Conservation (phyloP, 2,888 invertebrate species). For the Camptogramma bilineatum region DNA sequence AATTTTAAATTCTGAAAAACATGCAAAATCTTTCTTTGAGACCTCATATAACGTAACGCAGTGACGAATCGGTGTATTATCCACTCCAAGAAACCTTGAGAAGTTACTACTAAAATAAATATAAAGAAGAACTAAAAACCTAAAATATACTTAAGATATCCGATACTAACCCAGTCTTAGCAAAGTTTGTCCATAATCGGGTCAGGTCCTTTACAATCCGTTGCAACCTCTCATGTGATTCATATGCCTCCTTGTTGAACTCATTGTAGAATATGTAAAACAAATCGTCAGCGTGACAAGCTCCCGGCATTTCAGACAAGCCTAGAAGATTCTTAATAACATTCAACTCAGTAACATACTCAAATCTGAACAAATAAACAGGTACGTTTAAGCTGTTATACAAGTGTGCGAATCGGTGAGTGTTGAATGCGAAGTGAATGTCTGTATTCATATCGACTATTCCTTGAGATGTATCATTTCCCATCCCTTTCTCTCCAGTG, state of each 20-base stretch:
- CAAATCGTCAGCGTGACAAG: slow-evolving; percentile 80
- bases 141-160: neutral
- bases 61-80: too few species aligned
- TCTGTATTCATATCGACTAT: slow-evolving; percentile 59
- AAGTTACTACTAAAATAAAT: neutral
- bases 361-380: slow-evolving; percentile 64
- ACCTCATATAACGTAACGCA: too few species aligned
- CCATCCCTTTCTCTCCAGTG: slow-evolving; percentile 53
- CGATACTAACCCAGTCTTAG: slow-evolving; percentile 64
- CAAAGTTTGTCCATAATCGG: slow-evolving; percentile 76
- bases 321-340: slow-evolving; percentile 54
- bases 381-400: slow-evolving; percentile 50
- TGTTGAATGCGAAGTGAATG: slow-evolving; percentile 57
- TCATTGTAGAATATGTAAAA: slow-evolving; percentile 74
- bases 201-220: slow-evolving; percentile 66
- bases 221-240: slow-evolving; percentile 53
- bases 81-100: too few species aligned
- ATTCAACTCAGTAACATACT: slow-evolving; percentile 65
- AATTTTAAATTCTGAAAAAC: too few species aligned
- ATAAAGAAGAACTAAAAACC: neutral
- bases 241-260: slow-evolving; percentile 58
- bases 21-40: too few species aligned
- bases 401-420: slow-evolving; percentile 59
- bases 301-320: slow-evolving; percentile 58
- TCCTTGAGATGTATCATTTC: slow-evolving; percentile 46